These are phyloP conservation scores for Sander lucioperca DNA, from an alignment of 2,113 vertebrate genomes.

Conservation along the genomic window DNA sequence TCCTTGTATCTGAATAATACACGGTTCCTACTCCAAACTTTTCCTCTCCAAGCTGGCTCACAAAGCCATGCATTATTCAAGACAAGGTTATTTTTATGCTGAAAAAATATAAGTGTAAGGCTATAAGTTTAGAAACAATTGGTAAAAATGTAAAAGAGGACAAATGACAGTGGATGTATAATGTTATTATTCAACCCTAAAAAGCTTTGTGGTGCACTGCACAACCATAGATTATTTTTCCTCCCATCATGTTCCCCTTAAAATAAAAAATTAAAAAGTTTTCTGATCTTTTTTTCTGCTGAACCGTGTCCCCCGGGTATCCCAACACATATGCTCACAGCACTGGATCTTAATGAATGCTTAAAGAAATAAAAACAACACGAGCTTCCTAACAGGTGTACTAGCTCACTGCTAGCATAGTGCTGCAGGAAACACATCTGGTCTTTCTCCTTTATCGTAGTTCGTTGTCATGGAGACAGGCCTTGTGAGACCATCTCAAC, in stretches of 20 bases:
- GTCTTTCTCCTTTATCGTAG: conserved; percentile 35
- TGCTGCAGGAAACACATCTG: conserved; percentile 65
- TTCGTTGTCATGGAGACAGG: conserved; percentile 78
- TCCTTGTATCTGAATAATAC: conserved; percentile 37
- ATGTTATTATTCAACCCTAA: not conserved
- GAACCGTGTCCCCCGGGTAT: not conserved
- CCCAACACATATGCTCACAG: not conserved
- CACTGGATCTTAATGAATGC: conserved; percentile 16
- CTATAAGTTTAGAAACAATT: conserved; percentile 15
- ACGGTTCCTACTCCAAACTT: conserved; percentile 31
- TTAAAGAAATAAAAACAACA: conserved; percentile 20
- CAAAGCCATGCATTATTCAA: conserved; percentile 57
- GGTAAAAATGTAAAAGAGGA: conserved; percentile 11
- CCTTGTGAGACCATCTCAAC: conserved; percentile 71
- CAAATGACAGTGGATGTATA: conserved; percentile 22
- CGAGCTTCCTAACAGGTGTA: conserved; percentile 40
- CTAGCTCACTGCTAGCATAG: conserved; percentile 31
- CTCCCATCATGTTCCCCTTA: not conserved
- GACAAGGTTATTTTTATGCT: conserved; percentile 36
- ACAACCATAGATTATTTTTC: not conserved
- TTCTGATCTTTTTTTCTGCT: not conserved
- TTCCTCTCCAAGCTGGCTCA: conserved; percentile 31
- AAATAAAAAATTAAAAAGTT: conserved; percentile 7
- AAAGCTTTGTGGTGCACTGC: conserved; percentile 26
- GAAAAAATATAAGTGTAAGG: conserved; percentile 3